A percentile compares a stretch with the other conserved stretches of the same genome.
Conservation (phyloP, 2,113 vertebrate genomes). For the Ochotona curzoniae region DNA sequence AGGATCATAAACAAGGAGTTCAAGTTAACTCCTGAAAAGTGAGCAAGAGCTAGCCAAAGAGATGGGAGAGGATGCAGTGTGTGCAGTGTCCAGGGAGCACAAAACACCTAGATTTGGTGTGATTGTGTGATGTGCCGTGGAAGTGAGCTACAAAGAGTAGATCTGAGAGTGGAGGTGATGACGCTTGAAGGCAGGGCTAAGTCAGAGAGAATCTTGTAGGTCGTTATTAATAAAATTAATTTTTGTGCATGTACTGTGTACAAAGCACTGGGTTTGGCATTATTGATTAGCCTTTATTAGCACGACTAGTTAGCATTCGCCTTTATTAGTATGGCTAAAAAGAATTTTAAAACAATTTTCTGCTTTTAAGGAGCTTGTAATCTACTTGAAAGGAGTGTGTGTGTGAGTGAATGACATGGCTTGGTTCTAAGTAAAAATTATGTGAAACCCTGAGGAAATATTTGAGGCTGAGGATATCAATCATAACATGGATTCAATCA, state of each 20-base stretch:
- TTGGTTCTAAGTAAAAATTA: not conserved
- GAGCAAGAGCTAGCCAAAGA: not conserved
- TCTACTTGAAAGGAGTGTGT: not conserved
- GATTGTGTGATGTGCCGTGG: fast-evolving
- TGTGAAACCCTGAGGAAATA: not conserved
- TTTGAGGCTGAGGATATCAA: not conserved
- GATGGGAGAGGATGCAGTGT: not conserved
- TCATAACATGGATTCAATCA: not conserved
- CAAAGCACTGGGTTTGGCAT: not conserved
- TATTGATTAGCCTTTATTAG: too few relatives aligned
- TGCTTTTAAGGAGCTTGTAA: conserved; percentile 18
- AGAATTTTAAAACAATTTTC: not conserved
- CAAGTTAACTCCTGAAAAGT: not conserved
- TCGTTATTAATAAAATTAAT: not conserved
- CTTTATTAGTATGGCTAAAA: not conserved
- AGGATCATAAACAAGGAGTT: not conserved
- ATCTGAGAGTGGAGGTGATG: not conserved
- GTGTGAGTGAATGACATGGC: not conserved
- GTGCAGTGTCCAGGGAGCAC: not conserved
- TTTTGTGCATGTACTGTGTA: not conserved
- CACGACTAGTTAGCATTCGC: too few relatives aligned
- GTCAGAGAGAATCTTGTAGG: not conserved
- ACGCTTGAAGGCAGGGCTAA: not conserved
- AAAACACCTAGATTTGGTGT: not conserved
- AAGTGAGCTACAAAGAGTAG: not conserved